These are phyloP conservation scores for Mirounga angustirostris DNA, from an alignment of 2,113 vertebrate species.

Conservation along the genomic window DNA sequence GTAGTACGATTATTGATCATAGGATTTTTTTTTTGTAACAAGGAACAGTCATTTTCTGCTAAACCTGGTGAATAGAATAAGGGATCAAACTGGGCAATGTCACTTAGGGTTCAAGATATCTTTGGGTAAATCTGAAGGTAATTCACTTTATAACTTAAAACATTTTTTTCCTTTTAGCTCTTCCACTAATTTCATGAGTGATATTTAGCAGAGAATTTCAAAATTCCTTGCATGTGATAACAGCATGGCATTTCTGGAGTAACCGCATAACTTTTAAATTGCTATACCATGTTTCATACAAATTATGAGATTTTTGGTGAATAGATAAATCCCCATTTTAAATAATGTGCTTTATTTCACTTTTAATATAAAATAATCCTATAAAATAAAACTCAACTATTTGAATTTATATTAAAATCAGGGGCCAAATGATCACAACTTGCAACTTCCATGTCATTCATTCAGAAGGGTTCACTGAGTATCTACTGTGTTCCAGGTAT, in stretches of 20 bases:
- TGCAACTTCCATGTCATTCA: neutral
- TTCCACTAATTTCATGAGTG: conserved; percentile 13
- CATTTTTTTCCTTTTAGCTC: neutral
- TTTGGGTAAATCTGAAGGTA: conserved; percentile 4
- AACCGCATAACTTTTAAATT: neutral
- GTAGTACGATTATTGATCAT: neutral
- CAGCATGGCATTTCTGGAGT: neutral
- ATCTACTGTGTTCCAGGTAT: neutral
- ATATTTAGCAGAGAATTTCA: conserved; percentile 32
- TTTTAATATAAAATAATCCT: conserved; percentile 13
- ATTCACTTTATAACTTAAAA: neutral
- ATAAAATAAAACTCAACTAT: neutral
- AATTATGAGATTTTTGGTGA: neutral
- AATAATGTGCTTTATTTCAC: neutral
- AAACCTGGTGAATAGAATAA: neutral
- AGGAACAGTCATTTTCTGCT: neutral
- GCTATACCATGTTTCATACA: neutral
- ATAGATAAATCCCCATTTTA: neutral
- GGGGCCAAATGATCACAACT: neutral
- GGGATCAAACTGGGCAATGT: neutral
- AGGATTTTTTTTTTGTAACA: neutral
- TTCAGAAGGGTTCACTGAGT: neutral
- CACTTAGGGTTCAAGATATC: neutral
- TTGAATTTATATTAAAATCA: conserved; percentile 28
- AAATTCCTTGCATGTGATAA: neutral